These are phyloP conservation scores for Apamea monoglypha DNA, from an alignment of 2,888 invertebrate species.

Conservation along the genomic window DNA sequence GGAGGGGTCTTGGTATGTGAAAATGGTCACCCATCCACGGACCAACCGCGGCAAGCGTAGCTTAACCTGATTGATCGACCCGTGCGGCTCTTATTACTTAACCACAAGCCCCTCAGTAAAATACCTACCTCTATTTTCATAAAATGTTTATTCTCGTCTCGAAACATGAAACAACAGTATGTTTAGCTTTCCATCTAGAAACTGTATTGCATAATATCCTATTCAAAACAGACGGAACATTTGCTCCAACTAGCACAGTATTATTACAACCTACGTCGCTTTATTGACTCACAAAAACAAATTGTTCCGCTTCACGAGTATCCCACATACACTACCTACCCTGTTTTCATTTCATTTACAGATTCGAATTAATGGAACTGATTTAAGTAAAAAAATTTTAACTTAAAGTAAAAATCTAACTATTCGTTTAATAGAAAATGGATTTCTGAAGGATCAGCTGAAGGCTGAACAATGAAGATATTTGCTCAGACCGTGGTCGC, in stretches of 20 bases:
- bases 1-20: too few relatives aligned
- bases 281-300: constrained; percentile 33
- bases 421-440: background rate
- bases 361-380: constrained; percentile 27
- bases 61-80: too few relatives aligned
- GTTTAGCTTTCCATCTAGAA: constrained; percentile 6
- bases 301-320: constrained; percentile 18
- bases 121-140: constrained; percentile 3
- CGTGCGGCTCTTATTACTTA: too few relatives aligned
- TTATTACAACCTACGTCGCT: background rate
- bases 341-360: constrained; percentile 32
- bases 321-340: background rate
- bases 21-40: too few relatives aligned
- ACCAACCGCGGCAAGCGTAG: too few relatives aligned
- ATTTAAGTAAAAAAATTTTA: background rate
- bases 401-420: background rate
- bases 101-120: too few relatives aligned
- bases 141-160: constrained; percentile 15
- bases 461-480: background rate
- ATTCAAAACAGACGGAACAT: constrained; percentile 28
- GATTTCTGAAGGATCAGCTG: background rate
- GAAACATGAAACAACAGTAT: background rate
- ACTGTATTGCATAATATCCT: constrained; percentile 19
- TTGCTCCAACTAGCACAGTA: background rate
- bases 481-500: background rate